Conservation (phyloP, 2,888 invertebrate genomes). For the Ichneumoninae sp. region DNA sequence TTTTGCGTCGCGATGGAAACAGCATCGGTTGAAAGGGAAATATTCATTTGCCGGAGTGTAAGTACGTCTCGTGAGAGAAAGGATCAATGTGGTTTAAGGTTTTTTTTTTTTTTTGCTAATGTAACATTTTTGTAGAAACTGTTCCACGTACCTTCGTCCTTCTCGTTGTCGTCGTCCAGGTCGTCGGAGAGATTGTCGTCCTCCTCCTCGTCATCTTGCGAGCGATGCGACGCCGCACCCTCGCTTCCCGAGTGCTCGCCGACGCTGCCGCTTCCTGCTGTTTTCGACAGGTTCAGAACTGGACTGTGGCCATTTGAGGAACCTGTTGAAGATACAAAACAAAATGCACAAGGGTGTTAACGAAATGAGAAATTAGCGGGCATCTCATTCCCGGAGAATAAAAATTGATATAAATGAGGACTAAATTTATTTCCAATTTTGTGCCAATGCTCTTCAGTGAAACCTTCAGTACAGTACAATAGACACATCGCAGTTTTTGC, state of each 20-base stretch:
- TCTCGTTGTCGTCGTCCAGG: conserved; percentile 94
- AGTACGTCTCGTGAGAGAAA: conserved; percentile 21
- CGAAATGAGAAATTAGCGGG: neutral
- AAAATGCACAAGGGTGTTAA: neutral
- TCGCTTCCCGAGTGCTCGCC: conserved; percentile 88
- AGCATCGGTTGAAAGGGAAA: conserved; percentile 45
- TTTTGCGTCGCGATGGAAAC: conserved; percentile 44
- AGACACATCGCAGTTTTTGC: too few relatives aligned
- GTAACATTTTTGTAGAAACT: conserved; percentile 18
- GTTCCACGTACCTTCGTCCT: conserved; percentile 88
- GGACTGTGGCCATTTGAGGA: conserved; percentile 96
- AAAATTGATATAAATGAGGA: conserved; percentile 29
- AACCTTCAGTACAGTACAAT: too few relatives aligned
- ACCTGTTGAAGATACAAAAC: conserved; percentile 85
- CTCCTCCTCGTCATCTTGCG: conserved; percentile 91
- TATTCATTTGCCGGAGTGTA: conserved; percentile 34
- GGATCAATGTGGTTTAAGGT: conserved; percentile 14
- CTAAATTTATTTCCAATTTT: neutral
- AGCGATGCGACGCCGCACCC: conserved; percentile 88
- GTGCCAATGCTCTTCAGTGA: too few relatives aligned
- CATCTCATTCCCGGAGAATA: neutral
- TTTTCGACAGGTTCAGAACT: conserved; percentile 95
- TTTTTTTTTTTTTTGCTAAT: neutral
- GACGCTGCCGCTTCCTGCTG: conserved; percentile 91
- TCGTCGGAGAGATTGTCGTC: conserved; percentile 95